These are phyloP conservation scores for Anthopleura xanthogrammica DNA, from an alignment of 92 coral and sea anemone species.

Conservation along the genomic window DNA sequence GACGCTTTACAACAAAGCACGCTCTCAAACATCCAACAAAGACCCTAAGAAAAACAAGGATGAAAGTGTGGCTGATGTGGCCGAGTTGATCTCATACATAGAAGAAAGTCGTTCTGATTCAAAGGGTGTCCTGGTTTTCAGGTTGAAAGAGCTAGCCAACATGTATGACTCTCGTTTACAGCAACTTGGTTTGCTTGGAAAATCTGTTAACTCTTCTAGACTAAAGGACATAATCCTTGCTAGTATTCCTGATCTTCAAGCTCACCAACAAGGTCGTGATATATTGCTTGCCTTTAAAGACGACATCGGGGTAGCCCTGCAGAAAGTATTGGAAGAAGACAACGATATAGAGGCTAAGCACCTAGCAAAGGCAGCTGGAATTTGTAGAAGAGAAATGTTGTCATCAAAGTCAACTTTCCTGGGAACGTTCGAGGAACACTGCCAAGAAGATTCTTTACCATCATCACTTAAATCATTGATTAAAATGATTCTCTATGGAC, in stretches of 20 bases:
- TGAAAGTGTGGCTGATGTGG: constrained; percentile 44
- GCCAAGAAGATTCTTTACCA: constrained; percentile 47
- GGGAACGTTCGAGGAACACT: constrained; percentile 44
- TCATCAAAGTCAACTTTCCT: constrained; percentile 33
- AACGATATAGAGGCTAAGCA: constrained; percentile 47
- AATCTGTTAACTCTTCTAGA: constrained; percentile 21
- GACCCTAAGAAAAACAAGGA: constrained; percentile 19
- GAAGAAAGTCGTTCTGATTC: constrained; percentile 33
- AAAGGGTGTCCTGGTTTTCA: constrained; percentile 26
- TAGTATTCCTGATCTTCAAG: constrained; percentile 31
- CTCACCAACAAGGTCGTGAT: constrained; percentile 44
- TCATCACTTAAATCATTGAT: constrained; percentile 39
- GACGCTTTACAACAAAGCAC: constrained; percentile 31
- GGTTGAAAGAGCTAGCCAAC: constrained; percentile 40
- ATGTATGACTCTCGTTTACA: constrained; percentile 35
- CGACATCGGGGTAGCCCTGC: constrained; percentile 42
- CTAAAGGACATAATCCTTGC: constrained; percentile 32
- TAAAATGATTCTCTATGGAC: constrained; percentile 52
- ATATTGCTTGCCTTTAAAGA: constrained; percentile 29
- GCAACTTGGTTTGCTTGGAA: constrained; percentile 30
- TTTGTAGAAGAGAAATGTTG: constrained; percentile 43
- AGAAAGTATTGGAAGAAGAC: constrained; percentile 33
- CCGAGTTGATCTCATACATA: constrained; percentile 61
- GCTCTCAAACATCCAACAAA: background rate
- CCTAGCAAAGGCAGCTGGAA: constrained; percentile 56